phyloP scores from a whole-genome alignment of 1,140 invertebrate species.

The Acyrthosiphon pisum region DNA sequence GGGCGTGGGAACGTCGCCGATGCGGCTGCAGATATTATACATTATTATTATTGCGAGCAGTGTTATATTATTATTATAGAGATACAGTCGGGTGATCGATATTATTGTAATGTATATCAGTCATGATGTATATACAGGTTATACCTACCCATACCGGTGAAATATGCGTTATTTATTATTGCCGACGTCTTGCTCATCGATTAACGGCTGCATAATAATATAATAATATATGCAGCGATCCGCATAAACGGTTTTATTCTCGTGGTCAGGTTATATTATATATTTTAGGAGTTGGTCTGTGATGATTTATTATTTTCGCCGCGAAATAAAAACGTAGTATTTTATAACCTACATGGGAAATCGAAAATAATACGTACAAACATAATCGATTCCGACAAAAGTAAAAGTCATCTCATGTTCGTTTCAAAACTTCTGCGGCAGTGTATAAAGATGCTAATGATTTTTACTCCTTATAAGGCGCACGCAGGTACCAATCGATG shows the following conservation, averaged over 20 bases:
- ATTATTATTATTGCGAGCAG: neutral
- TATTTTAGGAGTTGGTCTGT: neutral
- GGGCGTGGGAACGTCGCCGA: slow-evolving; percentile 7
- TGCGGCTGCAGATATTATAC: neutral
- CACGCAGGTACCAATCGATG: neutral
- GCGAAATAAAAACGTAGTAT: neutral
- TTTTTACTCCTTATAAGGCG: neutral
- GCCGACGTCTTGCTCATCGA: neutral
- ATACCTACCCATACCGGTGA: neutral
- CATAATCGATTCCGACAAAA: neutral
- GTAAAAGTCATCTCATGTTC: slow-evolving; percentile 15
- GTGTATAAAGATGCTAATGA: neutral
- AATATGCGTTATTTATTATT: neutral
- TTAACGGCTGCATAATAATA: neutral
- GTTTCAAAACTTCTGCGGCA: neutral
- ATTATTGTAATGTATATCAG: neutral
- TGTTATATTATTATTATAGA: neutral
- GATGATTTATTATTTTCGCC: neutral
- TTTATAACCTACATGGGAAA: neutral
- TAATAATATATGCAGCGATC: neutral
- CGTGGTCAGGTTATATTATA: neutral
- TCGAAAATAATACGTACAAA: neutral
- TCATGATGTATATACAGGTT: neutral
- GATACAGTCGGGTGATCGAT: neutral
- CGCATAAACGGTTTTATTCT: neutral